phyloP scores from a whole-genome alignment of 2,113 vertebrate species.

The Callaeas wilsoni region DNA sequence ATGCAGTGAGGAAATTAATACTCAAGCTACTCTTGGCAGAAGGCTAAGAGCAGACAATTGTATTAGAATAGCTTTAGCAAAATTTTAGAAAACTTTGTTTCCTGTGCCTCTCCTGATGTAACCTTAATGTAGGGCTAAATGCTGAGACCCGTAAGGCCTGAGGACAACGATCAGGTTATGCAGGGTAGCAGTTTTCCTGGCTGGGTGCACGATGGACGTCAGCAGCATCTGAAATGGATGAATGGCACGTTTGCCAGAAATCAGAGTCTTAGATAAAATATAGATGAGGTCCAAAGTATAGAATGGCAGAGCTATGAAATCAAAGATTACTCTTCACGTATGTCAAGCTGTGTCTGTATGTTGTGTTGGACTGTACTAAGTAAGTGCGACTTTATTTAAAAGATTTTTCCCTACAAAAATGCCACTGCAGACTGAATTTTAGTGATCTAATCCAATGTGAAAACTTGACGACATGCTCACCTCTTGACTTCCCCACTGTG shows the following conservation, averaged over 20 bases:
- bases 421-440: background rate
- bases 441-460: background rate
- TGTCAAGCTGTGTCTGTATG: background rate
- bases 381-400: background rate
- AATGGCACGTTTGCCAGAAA: background rate
- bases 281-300: background rate
- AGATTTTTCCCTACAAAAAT: background rate
- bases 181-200: background rate
- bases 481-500: background rate
- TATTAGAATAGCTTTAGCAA: background rate
- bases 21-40: background rate
- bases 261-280: background rate
- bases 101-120: background rate
- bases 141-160: background rate
- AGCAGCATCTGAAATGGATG: background rate
- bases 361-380: background rate
- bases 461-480: background rate
- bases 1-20: background rate
- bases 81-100: background rate
- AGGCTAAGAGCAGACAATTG: background rate
- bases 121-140: background rate
- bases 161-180: background rate
- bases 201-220: background rate
- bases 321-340: accelerated
- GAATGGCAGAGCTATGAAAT: background rate